Evolutionary conservation across 2,113 vertebrate species (phyloP).

Genomic region (Platysternon megacephalum): DNA sequence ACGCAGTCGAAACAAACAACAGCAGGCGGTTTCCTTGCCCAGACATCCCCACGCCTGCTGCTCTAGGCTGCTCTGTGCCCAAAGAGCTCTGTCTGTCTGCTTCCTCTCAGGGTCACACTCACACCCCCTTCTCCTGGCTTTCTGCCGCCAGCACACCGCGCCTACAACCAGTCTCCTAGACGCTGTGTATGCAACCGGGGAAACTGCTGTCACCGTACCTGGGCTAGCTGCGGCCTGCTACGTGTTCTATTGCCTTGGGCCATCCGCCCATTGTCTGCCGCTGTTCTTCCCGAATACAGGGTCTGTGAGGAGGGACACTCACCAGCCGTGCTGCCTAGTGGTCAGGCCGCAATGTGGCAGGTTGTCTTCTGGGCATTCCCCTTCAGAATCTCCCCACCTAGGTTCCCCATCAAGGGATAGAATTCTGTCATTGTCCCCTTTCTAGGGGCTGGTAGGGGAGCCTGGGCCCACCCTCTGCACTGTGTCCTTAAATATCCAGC

Average conservation of each 20-base stretch:
- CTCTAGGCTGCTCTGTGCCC: neutral
- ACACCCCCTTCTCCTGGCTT: neutral
- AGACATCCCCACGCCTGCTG: neutral
- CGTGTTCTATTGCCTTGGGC: too few relatives aligned
- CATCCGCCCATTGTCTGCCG: neutral
- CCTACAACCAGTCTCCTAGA: too few relatives aligned
- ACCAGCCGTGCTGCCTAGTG: neutral
- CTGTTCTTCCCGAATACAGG: neutral
- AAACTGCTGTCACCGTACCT: too few relatives aligned
- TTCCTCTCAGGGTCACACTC: neutral
- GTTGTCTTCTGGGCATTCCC: too few relatives aligned
- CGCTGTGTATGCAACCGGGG: too few relatives aligned
- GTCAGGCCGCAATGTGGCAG: too few relatives aligned
- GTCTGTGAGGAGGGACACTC: neutral
- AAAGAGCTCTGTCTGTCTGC: neutral
- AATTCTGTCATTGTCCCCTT: neutral
- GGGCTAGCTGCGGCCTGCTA: too few relatives aligned
- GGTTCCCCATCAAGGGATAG: neutral
- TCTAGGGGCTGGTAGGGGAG: neutral
- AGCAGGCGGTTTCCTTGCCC: neutral
- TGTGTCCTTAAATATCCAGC: too few relatives aligned
- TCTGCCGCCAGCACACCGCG: too few relatives aligned
- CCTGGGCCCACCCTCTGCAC: neutral
- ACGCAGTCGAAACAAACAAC: neutral
- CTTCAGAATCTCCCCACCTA: neutral